Conservation (phyloP, 2,888 invertebrate genomes). For the Spodoptera exigua region DNA sequence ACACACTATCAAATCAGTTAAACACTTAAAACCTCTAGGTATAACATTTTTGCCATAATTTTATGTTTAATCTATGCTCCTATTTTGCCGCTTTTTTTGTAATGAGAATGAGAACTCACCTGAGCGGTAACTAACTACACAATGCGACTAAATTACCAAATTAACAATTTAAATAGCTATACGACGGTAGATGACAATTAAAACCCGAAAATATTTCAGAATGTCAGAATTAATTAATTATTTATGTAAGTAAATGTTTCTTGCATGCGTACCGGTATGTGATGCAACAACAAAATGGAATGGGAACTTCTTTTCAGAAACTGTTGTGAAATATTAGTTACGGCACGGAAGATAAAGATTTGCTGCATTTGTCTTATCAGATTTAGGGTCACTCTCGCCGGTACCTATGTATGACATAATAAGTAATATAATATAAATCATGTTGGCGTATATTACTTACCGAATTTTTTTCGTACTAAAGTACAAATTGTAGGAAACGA, state of each 20-base stretch:
- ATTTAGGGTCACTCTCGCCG: too few relatives aligned
- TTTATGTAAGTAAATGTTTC: conserved; percentile 4
- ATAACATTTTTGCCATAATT: too few relatives aligned
- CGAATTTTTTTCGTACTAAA: too few relatives aligned
- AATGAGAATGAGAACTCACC: conserved; percentile 24
- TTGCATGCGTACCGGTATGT: conserved; percentile 18
- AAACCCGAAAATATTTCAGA: conserved; percentile 5
- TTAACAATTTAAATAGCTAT: conserved; percentile 7
- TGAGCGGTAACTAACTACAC: conserved; percentile 9
- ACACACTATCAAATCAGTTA: too few relatives aligned
- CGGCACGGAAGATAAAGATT: too few relatives aligned
- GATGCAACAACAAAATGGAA: conserved; percentile 1
- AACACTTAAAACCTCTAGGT: too few relatives aligned
- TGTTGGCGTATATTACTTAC: too few relatives aligned
- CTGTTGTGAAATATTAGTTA: too few relatives aligned
- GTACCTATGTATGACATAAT: too few relatives aligned
- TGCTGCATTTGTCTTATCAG: too few relatives aligned
- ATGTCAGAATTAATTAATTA: conserved; percentile 1
- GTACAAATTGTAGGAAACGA: too few relatives aligned
- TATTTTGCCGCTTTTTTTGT: neutral
- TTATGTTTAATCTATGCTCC: neutral
- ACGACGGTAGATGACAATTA: neutral
- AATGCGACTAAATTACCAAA: conserved; percentile 8
- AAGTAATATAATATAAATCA: too few relatives aligned
- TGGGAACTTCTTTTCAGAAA: neutral